phyloP scores from a whole-genome alignment of 2,113 vertebrate genomes.

The Lanius collurio region DNA sequence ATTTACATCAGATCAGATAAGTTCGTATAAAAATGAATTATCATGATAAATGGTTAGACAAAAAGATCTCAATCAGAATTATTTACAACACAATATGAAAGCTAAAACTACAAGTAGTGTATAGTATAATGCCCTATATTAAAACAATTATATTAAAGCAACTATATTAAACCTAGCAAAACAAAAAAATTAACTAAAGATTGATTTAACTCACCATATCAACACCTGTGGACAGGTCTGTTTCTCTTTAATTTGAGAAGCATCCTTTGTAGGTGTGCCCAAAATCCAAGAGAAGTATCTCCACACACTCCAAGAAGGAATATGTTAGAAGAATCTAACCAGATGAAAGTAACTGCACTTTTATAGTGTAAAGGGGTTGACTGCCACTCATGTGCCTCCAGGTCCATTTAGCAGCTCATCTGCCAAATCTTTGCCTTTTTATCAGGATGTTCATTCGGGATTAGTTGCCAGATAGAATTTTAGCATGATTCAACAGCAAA shows the following conservation, averaged over 20 bases:
- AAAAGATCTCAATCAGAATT: not conserved
- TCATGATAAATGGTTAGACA: not conserved
- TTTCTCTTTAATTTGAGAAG: not conserved
- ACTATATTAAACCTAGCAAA: not conserved
- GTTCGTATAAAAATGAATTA: not conserved
- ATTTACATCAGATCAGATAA: not conserved
- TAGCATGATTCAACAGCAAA: not conserved
- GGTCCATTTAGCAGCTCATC: not conserved
- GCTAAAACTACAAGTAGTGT: not conserved
- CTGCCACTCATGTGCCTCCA: not conserved
- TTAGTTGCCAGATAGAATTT: not conserved
- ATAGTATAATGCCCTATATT: not conserved
- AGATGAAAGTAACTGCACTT: not conserved
- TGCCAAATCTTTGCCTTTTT: not conserved
- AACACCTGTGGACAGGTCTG: not conserved
- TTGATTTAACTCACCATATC: not conserved
- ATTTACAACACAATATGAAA: not conserved
- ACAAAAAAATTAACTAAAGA: not conserved
- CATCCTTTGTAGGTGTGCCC: not conserved
- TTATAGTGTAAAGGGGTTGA: not conserved
- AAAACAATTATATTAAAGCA: not conserved
- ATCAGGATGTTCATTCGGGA: not conserved
- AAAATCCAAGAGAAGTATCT: not conserved
- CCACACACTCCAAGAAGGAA: not conserved
- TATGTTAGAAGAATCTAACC: not conserved